These are phyloP conservation scores for Phytoseiulus persimilis DNA, from an alignment of 2,888 invertebrate genomes.

Conservation along the genomic window DNA sequence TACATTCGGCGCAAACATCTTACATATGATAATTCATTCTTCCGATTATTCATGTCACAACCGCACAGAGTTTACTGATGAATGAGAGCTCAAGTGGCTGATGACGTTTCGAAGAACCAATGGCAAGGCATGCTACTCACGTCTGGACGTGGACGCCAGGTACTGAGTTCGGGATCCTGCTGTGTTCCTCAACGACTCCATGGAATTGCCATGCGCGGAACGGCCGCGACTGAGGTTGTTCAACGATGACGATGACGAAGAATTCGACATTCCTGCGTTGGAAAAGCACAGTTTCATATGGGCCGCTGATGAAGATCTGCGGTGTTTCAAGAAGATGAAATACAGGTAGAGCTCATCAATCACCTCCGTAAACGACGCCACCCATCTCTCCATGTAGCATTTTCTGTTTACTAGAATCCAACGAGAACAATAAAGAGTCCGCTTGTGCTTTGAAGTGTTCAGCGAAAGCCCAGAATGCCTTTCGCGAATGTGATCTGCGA, in stretches of 20 bases:
- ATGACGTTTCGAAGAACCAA: neutral
- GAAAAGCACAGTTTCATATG: neutral
- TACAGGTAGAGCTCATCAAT: neutral
- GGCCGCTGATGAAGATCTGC: neutral
- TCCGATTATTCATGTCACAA: neutral
- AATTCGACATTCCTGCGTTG: constrained; percentile 19
- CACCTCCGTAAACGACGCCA: constrained; percentile 6
- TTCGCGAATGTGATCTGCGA: constrained; percentile 48
- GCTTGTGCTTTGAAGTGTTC: constrained; percentile 84
- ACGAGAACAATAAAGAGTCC: constrained; percentile 67
- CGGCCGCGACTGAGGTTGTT: constrained; percentile 32
- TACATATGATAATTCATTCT: neutral
- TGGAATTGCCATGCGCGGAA: constrained; percentile 23
- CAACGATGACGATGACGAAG: constrained; percentile 23
- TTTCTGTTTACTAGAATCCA: constrained; percentile 69
- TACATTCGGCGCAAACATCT: neutral
- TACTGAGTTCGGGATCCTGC: constrained; percentile 11
- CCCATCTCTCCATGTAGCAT: constrained; percentile 57
- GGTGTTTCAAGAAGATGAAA: too few species aligned
- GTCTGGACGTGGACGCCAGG: constrained; percentile 7
- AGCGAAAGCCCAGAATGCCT: constrained; percentile 81
- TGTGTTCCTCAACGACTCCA: constrained; percentile 10
- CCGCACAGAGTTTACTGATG: too few species aligned
- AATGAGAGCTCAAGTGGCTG: neutral
- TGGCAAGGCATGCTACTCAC: neutral